These are phyloP conservation scores for Macrobrachium rosenbergii DNA, from an alignment of 1,140 invertebrate species.

Conservation along the genomic window DNA sequence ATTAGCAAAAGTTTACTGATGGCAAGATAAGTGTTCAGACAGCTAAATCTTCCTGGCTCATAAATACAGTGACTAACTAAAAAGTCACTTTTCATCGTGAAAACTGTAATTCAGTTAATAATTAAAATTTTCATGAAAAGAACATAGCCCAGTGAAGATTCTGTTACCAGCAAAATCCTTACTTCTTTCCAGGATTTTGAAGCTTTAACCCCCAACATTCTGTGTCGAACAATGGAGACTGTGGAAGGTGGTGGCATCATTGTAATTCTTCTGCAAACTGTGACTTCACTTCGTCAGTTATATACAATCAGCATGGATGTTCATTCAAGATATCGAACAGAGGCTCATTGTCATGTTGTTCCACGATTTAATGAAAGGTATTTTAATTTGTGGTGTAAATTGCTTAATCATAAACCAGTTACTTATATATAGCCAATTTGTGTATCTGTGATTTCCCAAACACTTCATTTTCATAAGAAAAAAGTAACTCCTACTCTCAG, in stretches of 20 bases:
- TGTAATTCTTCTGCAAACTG: slow-evolving; percentile 84
- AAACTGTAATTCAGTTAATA: too few relatives aligned
- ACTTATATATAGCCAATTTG: not conserved
- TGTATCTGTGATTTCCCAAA: too few relatives aligned
- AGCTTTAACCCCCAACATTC: slow-evolving; percentile 97
- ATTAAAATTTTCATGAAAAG: too few relatives aligned
- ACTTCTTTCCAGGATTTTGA: slow-evolving; percentile 90
- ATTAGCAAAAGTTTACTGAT: not conserved
- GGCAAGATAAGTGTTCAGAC: not conserved
- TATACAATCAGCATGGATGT: slow-evolving; percentile 99
- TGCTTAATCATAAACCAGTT: not conserved
- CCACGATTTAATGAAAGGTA: slow-evolving; percentile 95
- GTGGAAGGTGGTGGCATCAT: slow-evolving; percentile 98
- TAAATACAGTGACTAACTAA: not conserved
- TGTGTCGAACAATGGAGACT: slow-evolving; percentile 98
- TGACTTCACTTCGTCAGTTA: slow-evolving; percentile 93
- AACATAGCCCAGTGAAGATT: too few relatives aligned
- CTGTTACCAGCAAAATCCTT: slow-evolving; percentile 30
- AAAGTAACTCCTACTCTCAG: too few relatives aligned
- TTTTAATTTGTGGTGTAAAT: not conserved
- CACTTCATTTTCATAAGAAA: too few relatives aligned
- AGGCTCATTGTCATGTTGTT: slow-evolving; percentile 92
- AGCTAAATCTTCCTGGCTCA: not conserved
- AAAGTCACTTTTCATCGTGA: not conserved
- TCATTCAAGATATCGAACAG: slow-evolving; percentile 94